phyloP scores from a whole-genome alignment of 2,113 vertebrate genomes.

The Falcunculus frontatus region DNA sequence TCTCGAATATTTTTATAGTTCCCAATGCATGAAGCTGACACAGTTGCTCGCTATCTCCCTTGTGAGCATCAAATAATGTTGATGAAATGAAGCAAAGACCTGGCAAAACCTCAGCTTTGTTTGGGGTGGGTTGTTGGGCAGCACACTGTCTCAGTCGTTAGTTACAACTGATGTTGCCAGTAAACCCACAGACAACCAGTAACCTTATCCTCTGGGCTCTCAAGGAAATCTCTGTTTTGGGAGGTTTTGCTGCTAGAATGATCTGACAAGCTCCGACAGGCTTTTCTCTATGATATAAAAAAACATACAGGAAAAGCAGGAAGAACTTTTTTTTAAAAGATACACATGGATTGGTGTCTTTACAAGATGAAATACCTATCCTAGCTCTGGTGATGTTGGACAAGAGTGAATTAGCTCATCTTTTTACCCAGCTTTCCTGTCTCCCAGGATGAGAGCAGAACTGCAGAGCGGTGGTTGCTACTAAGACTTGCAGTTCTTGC shows the following conservation, averaged over 20 bases:
- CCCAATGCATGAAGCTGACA: not conserved
- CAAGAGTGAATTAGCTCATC: not conserved
- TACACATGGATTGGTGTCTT: not conserved
- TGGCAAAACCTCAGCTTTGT: not conserved
- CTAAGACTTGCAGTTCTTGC: not conserved
- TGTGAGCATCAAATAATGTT: not conserved
- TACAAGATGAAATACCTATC: not conserved
- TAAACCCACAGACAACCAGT: not conserved
- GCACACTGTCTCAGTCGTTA: not conserved
- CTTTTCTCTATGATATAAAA: not conserved
- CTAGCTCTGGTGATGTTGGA: not conserved
- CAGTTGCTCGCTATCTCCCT: not conserved
- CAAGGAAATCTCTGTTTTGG: not conserved
- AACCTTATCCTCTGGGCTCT: not conserved
- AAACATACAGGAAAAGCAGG: not conserved
- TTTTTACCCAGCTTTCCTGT: not conserved
- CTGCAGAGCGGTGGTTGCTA: rapidly evolving
- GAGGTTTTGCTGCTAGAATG: not conserved
- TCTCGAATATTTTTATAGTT: not conserved
- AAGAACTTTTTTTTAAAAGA: not conserved
- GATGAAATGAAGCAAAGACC: not conserved
- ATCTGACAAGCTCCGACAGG: not conserved
- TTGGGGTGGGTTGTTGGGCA: not conserved
- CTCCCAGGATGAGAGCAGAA: not conserved
- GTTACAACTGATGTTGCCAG: not conserved